phyloP scores from a whole-genome alignment of 1,140 invertebrate species.

The Drosophila mauritiana region DNA sequence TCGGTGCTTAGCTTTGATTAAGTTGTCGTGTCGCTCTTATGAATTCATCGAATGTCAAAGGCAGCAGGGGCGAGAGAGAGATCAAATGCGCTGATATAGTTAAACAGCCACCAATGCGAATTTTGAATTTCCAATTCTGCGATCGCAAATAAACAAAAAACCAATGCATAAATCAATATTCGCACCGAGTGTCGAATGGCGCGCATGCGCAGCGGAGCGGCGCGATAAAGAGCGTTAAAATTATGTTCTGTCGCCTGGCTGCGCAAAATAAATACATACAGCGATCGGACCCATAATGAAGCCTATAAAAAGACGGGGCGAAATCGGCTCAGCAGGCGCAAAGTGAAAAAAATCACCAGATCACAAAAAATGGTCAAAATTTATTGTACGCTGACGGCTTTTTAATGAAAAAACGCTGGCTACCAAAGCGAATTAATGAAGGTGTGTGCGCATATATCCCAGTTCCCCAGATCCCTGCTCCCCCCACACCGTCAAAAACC shows the following conservation, averaged over 20 bases:
- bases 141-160: slow-evolving; percentile 17
- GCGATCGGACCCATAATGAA: slow-evolving; percentile 70
- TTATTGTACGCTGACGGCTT: slow-evolving; percentile 82
- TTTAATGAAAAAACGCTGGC: slow-evolving; percentile 81
- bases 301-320: slow-evolving; percentile 62
- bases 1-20: slow-evolving; percentile 63
- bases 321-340: slow-evolving; percentile 70
- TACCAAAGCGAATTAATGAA: slow-evolving; percentile 81
- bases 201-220: slow-evolving; percentile 69
- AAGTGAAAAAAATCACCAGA: slow-evolving; percentile 50
- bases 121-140: slow-evolving; percentile 11
- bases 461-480: slow-evolving; percentile 12
- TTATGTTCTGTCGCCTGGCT: slow-evolving; percentile 78
- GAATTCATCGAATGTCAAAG: slow-evolving; percentile 36
- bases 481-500: not conserved
- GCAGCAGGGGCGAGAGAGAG: slow-evolving; percentile 1
- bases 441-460: slow-evolving; percentile 65
- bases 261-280: slow-evolving; percentile 75
- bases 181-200: slow-evolving; percentile 39
- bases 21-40: slow-evolving; percentile 59
- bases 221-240: slow-evolving; percentile 78
- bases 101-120: slow-evolving; percentile 11
- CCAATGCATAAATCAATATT: slow-evolving; percentile 73
- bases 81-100: slow-evolving; percentile 52
- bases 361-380: slow-evolving; percentile 65